Evolutionary conservation across 2,888 invertebrate genomes (phyloP), one percentile per base, ranked within the genome.

Genomic region (Sylvicola cinctus): DNA sequence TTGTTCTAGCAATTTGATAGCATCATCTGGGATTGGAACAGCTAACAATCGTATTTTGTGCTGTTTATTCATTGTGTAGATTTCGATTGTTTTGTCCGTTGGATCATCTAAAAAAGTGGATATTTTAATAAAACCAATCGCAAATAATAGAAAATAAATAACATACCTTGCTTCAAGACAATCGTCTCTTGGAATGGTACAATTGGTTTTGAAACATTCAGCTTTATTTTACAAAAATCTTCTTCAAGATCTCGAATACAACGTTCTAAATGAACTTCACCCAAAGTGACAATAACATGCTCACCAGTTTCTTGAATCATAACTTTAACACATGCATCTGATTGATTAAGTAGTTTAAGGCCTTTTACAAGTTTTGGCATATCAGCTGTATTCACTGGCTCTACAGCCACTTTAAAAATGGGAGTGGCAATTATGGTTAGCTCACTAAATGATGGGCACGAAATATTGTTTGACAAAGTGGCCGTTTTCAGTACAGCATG

Each of bases 171-270:
- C 13, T 74, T 75, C 12, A 69, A 68, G 1, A 91, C 68, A 34
- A 98, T 70, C 0, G 96, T 98, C 60, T 98, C 98, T 43, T 85
- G 68, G 49, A 96, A 88, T 5, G 95, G 84, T 2, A 98, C 95
- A 45, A 98, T 95, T 0, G 96, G 96, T 48, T 81, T 74, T 0
- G 96, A 96, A 1, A 85, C 87, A 41, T 75, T 75, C n/a, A 95
- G 63, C 33, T 84, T 77, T 38, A 87, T 71, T 52, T 78, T 78
- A 0, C 83, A 85, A 58, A 85, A 91, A 42, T 73, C 70, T 38
- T 62, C 65, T 44, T 69, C 74, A 34, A 98, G 65, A 61, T 98
- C 98, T 50, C 85, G 83, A 4, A 98, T 62, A 58, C 98, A 98
- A 49, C 91, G 75, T 51, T 95, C 85, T 34, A 98, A 66, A 58